Conservation (phyloP, 2,888 invertebrate genomes). For the Pollenia angustigena region DNA sequence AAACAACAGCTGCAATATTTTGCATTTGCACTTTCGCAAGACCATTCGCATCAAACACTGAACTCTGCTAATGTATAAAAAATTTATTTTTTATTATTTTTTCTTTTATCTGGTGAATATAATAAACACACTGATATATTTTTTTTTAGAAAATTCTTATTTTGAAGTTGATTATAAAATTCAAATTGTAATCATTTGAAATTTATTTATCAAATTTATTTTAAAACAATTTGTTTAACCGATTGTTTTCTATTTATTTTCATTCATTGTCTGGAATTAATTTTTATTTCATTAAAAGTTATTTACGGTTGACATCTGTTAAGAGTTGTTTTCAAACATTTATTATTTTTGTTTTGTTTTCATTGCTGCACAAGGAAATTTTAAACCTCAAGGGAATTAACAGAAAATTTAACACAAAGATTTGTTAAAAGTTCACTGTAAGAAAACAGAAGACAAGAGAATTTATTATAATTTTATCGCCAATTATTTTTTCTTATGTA, state of each 20-base stretch:
- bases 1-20: no score
- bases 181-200: background rate
- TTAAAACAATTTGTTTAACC: background rate
- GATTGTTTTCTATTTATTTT: background rate
- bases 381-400: conserved; percentile 20
- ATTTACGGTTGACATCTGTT: conserved; percentile 27
- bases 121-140: no score
- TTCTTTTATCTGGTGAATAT: no score
- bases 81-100: no score
- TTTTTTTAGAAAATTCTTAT: conserved; percentile 6
- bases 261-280: background rate
- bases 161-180: background rate
- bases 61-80: no score
- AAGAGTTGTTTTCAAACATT: background rate
- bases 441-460: background rate
- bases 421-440: background rate
- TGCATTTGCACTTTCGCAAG: no score
- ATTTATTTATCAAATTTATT: background rate
- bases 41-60: no score
- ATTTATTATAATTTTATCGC: conserved; percentile 31
- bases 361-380: background rate
- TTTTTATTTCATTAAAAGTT: background rate
- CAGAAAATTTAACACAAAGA: conserved; percentile 2
- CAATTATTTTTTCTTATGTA: background rate
- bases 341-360: background rate